Percentiles rank a stretch among this genome's conserved stretches.
Conservation (phyloP, 1,140 invertebrate species). For the Fopius arisanus region DNA sequence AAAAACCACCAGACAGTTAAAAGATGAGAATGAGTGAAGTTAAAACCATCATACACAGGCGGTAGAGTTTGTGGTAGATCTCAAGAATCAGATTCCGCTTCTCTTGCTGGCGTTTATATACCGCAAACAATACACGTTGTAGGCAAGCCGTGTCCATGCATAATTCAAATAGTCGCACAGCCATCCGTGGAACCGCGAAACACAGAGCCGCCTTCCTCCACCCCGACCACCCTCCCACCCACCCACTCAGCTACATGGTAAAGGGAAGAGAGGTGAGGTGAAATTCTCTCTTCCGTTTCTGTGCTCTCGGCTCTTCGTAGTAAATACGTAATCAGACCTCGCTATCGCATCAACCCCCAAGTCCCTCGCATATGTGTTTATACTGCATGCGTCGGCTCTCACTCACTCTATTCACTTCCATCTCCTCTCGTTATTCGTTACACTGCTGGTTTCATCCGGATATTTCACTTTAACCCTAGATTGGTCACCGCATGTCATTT, state of each 20-base stretch:
- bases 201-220: constrained; percentile 31
- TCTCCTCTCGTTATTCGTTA: background rate
- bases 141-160: constrained; percentile 65
- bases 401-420: background rate
- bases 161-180: constrained; percentile 64
- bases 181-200: constrained; percentile 52
- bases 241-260: background rate
- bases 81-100: constrained; percentile 57
- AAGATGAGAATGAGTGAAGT: constrained; percentile 14
- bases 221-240: background rate
- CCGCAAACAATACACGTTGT: constrained; percentile 65
- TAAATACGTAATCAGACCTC: constrained; percentile 66
- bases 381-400: background rate
- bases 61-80: constrained; percentile 42
- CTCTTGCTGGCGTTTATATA: constrained; percentile 42
- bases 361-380: background rate
- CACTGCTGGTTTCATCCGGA: background rate
- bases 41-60: background rate
- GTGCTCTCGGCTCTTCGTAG: constrained; percentile 49
- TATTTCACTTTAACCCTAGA: background rate
- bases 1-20: constrained; percentile 9
- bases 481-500: no score
- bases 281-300: constrained; percentile 64
- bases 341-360: constrained; percentile 40
- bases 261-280: constrained; percentile 26